Percentiles rank a stretch among this genome's conserved stretches.
Evolutionary conservation across 2,888 invertebrate genomes (phyloP).

Genomic region (Melanargia galathea): DNA sequence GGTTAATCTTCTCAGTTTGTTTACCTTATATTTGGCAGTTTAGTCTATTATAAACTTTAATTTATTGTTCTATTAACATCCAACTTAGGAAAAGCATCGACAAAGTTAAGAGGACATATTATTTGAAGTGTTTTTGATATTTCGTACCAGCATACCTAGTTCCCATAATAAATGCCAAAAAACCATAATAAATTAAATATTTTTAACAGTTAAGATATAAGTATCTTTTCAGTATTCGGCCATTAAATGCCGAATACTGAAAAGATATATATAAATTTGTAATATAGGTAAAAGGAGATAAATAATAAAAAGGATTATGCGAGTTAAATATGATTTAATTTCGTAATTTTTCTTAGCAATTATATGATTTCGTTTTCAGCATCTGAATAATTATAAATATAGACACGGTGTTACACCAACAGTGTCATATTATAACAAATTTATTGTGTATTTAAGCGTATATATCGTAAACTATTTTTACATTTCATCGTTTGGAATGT

Average conservation of each 20-base stretch:
- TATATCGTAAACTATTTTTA: slow-evolving; percentile 64
- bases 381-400: slow-evolving; percentile 74
- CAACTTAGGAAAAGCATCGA: no score
- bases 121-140: no score
- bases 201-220: neutral
- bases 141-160: neutral
- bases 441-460: slow-evolving; percentile 74
- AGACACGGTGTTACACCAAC: slow-evolving; percentile 71
- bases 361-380: slow-evolving; percentile 79
- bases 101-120: no score
- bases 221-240: neutral
- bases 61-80: no score
- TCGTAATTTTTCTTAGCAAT: slow-evolving; percentile 81
- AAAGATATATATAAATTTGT: no score
- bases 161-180: neutral
- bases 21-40: neutral
- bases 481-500: slow-evolving; percentile 70
- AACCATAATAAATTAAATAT: neutral
- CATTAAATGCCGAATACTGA: neutral
- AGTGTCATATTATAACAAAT: slow-evolving; percentile 65
- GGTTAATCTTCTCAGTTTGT: neutral
- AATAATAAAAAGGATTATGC: slow-evolving; percentile 52
- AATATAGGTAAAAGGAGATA: slow-evolving; percentile 12
- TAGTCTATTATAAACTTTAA: neutral
- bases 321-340: slow-evolving; percentile 83